phyloP scores from a whole-genome alignment of 1,140 invertebrate species.

The Drosophila nebulosa region DNA sequence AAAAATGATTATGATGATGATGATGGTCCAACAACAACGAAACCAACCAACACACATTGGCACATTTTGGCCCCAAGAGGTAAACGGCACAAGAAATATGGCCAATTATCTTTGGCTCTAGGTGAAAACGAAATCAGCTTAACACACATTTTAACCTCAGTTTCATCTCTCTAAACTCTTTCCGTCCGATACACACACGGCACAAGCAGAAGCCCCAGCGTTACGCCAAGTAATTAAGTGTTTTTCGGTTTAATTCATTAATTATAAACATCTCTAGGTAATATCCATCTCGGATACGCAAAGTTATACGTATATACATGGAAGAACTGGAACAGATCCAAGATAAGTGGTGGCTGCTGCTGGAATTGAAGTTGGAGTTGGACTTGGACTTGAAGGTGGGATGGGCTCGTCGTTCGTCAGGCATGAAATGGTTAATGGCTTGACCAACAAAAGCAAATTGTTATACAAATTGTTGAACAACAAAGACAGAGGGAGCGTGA shows the following conservation, averaged over 20 bases:
- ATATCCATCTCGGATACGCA: neutral
- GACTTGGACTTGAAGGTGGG: neutral
- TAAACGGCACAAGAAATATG: slow-evolving; percentile 15
- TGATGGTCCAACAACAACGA: slow-evolving; percentile 28
- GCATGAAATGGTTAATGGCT: slow-evolving; percentile 33
- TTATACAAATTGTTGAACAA: slow-evolving; percentile 21
- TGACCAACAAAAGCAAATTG: slow-evolving; percentile 15
- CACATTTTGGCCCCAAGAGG: slow-evolving; percentile 34
- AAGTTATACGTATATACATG: neutral
- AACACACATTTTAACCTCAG: slow-evolving; percentile 42
- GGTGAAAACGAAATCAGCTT: slow-evolving; percentile 41
- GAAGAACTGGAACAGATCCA: slow-evolving; percentile 17
- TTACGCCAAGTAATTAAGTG: slow-evolving; percentile 59
- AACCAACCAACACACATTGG: slow-evolving; percentile 11
- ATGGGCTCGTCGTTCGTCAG: neutral
- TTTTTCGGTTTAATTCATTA: slow-evolving; percentile 74
- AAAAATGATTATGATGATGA: slow-evolving; percentile 45
- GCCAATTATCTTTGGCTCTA: slow-evolving; percentile 59
- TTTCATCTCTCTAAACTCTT: slow-evolving; percentile 15
- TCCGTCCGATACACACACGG: slow-evolving; percentile 3
- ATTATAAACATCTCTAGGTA: slow-evolving; percentile 44
- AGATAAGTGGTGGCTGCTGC: slow-evolving; percentile 34
- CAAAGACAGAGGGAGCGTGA: neutral
- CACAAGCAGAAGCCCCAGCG: neutral
- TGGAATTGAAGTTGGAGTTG: neutral